Percentiles rank a stretch among this genome's conserved stretches.
phyloP scores from a whole-genome alignment of 2,888 invertebrate genomes.

The Caenorhabditis uteleia region DNA sequence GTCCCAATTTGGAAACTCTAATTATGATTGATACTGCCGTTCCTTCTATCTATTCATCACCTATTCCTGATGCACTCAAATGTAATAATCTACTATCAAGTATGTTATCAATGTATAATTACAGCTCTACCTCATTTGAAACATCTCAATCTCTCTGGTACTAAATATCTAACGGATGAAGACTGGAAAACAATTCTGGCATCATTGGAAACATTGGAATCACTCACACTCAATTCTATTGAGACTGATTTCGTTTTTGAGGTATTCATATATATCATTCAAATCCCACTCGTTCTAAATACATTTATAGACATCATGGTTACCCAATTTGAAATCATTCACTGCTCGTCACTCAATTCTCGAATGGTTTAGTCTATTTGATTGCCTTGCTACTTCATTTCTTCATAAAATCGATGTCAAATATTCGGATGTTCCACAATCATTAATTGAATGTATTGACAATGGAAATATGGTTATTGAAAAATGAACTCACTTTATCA shows the following conservation, averaged over 20 bases:
- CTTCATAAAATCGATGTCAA: too few relatives aligned
- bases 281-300: not conserved
- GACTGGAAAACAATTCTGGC: conserved; percentile 5
- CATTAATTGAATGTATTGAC: too few relatives aligned
- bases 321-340: conserved; percentile 7
- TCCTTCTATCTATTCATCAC: not conserved
- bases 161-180: conserved; percentile 9
- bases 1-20: conserved; percentile 7
- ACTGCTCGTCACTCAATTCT: too few relatives aligned
- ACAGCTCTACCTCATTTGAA: conserved; percentile 4
- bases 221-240: conserved; percentile 10
- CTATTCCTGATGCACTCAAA: not conserved
- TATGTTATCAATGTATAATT: not conserved
- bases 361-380: too few relatives aligned
- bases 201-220: conserved; percentile 10
- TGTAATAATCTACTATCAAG: not conserved
- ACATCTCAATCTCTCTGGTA: conserved; percentile 15
- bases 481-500: too few relatives aligned
- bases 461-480: too few relatives aligned
- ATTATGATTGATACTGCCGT: conserved; percentile 11
- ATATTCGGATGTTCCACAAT: too few relatives aligned
- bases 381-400: too few relatives aligned
- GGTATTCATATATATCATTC: conserved; percentile 2
- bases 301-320: conserved; percentile 6
- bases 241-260: conserved; percentile 8